Evolutionary conservation across 2,113 vertebrate species (phyloP).

Genomic region (Myxocyprinus asiaticus): DNA sequence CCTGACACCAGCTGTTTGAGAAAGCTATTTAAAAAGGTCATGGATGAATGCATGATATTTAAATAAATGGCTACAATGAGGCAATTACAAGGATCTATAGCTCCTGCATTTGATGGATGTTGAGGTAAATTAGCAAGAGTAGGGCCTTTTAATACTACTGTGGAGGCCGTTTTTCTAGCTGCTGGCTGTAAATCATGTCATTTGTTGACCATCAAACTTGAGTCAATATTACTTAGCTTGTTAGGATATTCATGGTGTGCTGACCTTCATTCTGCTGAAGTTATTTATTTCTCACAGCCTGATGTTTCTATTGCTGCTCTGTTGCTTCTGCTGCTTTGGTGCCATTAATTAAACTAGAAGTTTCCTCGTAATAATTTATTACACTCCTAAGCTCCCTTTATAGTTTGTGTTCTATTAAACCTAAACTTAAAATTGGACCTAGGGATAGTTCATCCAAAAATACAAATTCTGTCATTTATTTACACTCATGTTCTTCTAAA

Average conservation of each 20-base stretch:
- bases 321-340: too few relatives aligned
- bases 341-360: background rate
- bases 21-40: conserved; percentile 61
- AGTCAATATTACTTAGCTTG: conserved; percentile 1
- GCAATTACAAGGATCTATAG: conserved; percentile 50
- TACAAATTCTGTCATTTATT: too few relatives aligned
- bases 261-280: background rate
- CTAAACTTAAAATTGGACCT: conserved; percentile 15
- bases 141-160: conserved; percentile 5
- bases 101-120: conserved; percentile 15
- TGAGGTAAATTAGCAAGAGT: conserved; percentile 31
- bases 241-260: background rate
- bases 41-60: conserved; percentile 50
- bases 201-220: background rate
- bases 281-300: too few relatives aligned
- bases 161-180: background rate
- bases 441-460: too few relatives aligned
- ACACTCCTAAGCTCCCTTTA: conserved; percentile 22
- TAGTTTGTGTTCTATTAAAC: conserved; percentile 29
- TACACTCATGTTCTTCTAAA: too few relatives aligned
- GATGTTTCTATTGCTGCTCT: too few relatives aligned
- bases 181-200: conserved; percentile 29
- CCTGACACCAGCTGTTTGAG: conserved; percentile 54
- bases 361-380: conserved; percentile 27
- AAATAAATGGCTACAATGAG: conserved; percentile 48